A percentile compares a stretch with the other conserved stretches of the same genome.
phyloP scores from a whole-genome alignment of 2,797 vertebrate species.

The Botia kubotai region DNA sequence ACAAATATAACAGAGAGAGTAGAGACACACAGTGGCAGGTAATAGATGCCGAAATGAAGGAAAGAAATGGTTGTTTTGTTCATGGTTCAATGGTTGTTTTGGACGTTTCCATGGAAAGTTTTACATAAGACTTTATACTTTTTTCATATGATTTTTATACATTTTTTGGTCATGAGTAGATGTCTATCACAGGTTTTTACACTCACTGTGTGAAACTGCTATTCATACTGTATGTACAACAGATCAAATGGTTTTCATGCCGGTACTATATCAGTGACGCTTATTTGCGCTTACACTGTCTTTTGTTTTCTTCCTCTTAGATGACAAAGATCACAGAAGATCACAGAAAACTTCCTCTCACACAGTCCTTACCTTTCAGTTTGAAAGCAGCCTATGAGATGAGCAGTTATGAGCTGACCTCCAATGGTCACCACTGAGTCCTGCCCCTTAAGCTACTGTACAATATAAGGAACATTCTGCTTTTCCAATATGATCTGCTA shows the following conservation, averaged over 20 bases:
- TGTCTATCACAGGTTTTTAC: not conserved
- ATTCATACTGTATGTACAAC: not conserved
- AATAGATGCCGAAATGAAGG: conserved; percentile 28
- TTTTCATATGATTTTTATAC: no score
- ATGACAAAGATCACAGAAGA: not conserved
- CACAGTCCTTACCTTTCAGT: not conserved
- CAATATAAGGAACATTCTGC: no score
- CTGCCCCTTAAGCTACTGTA: no score
- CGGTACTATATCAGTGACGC: not conserved
- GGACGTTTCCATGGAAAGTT: not conserved
- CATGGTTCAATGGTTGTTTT: no score
- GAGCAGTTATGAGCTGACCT: not conserved
- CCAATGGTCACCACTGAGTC: not conserved
- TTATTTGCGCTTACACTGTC: not conserved
- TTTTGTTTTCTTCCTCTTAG: not conserved
- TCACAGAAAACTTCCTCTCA: no score
- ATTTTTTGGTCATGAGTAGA: no score
- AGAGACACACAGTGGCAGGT: conserved; percentile 30
- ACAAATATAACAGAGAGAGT: conserved; percentile 34
- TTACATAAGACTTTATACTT: not conserved
- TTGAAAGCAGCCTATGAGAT: not conserved
- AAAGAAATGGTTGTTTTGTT: conserved; percentile 44
- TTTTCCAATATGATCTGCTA: not conserved
- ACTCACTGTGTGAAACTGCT: no score
- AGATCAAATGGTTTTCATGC: not conserved